These are phyloP conservation scores for Oligia strigilis DNA, from an alignment of 2,888 invertebrate species.

Conservation along the genomic window DNA sequence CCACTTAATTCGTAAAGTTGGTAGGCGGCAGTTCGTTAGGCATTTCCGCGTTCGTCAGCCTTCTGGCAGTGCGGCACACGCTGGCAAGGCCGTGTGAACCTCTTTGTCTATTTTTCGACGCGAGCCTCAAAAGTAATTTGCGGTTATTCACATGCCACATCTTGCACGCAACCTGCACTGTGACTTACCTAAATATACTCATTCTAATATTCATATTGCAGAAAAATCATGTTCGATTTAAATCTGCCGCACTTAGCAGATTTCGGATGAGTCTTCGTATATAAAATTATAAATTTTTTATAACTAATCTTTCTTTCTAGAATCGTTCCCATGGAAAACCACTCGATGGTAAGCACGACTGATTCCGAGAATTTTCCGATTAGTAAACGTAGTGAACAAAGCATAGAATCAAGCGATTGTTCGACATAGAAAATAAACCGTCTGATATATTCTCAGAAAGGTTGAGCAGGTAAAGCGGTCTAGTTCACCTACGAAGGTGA, in stretches of 20 bases:
- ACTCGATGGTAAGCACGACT: conserved; percentile 22
- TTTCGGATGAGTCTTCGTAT: neutral
- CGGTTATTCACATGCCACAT: conserved; percentile 66
- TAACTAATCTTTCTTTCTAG: neutral
- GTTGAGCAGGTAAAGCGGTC: conserved; percentile 6
- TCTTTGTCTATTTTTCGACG: conserved; percentile 86
- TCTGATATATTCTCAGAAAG: conserved; percentile 44
- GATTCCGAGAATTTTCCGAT: conserved; percentile 51
- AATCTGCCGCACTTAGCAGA: neutral
- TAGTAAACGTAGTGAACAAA: conserved; percentile 52
- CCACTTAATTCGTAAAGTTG: conserved; percentile 82
- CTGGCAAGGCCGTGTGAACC: conserved; percentile 87
- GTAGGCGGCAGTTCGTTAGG: conserved; percentile 86
- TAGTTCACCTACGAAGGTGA: conserved; percentile 3
- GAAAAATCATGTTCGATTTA: neutral
- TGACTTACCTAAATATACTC: conserved; percentile 47
- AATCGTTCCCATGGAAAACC: conserved; percentile 41
- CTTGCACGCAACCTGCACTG: conserved; percentile 47
- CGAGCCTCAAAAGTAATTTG: conserved; percentile 65
- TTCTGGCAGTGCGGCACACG: conserved; percentile 81
- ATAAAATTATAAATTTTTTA: neutral
- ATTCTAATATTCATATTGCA: conserved; percentile 5
- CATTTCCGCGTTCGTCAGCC: conserved; percentile 84
- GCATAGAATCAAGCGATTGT: conserved; percentile 53
- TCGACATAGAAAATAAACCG: conserved; percentile 25